Evolutionary conservation across 2,888 invertebrate species (phyloP).

Genomic region (Abrostola triplasia): DNA sequence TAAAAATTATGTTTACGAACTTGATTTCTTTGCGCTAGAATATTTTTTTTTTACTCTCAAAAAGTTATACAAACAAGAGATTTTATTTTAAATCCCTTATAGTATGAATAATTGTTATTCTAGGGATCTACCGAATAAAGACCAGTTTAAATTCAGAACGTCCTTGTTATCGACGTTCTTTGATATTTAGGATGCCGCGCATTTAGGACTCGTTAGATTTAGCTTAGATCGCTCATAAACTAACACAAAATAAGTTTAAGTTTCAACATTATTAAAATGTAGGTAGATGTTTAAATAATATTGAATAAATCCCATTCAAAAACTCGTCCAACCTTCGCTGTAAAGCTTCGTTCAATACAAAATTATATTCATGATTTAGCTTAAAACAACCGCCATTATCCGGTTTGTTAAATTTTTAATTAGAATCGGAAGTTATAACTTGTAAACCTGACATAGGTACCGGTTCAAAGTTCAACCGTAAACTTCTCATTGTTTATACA

Average conservation of each 20-base stretch:
- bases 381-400: constrained; percentile 71
- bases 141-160: too few species aligned
- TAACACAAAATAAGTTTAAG: neutral
- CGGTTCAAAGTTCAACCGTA: constrained; percentile 81
- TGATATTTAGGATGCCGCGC: too few species aligned
- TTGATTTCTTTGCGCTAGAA: too few species aligned
- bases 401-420: constrained; percentile 84
- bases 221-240: too few species aligned
- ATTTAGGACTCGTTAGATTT: too few species aligned
- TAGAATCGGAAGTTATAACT: constrained; percentile 81
- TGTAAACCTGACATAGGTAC: constrained; percentile 82
- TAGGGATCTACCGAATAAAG: too few species aligned
- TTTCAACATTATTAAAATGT: constrained; percentile 7
- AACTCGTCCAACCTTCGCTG: constrained; percentile 36
- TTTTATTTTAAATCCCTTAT: too few species aligned
- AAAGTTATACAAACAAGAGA: too few species aligned
- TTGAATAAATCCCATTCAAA: constrained; percentile 21
- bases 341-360: constrained; percentile 49
- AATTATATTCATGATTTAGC: constrained; percentile 66
- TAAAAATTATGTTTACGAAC: too few species aligned
- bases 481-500: constrained; percentile 86
- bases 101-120: too few species aligned
- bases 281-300: constrained; percentile 10
- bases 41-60: too few species aligned
- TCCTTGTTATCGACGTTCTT: too few species aligned